These are phyloP conservation scores for Lucinisca nassula DNA, from an alignment of 2,888 invertebrate species.

Conservation along the genomic window DNA sequence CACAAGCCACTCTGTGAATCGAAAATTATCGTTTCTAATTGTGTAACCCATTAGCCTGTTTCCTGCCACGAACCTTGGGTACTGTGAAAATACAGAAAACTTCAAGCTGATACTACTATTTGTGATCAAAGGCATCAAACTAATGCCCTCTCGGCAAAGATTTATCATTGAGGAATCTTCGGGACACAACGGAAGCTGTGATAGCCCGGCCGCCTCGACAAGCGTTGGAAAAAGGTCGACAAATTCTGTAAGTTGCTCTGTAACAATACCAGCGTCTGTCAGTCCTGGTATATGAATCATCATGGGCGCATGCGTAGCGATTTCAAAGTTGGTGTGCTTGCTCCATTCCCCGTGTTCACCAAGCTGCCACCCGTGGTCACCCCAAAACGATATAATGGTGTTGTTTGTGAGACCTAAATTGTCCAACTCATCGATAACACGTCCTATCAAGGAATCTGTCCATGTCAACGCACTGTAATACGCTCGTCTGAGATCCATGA, in stretches of 20 bases:
- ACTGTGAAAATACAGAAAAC: conserved; percentile 69
- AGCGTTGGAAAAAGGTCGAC: conserved; percentile 80
- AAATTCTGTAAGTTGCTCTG: conserved; percentile 73
- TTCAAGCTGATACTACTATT: conserved; percentile 50
- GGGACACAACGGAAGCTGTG: conserved; percentile 64
- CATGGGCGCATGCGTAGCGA: conserved; percentile 79
- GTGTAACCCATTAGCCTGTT: conserved; percentile 75
- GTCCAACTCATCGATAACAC: conserved; percentile 64
- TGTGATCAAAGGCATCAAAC: conserved; percentile 71
- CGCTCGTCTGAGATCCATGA: conserved; percentile 65
- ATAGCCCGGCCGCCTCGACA: conserved; percentile 76
- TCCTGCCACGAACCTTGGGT: conserved; percentile 56
- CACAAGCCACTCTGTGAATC: conserved; percentile 68
- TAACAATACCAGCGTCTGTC: conserved; percentile 70
- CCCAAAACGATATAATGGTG: conserved; percentile 75
- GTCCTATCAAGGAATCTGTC: conserved; percentile 69
- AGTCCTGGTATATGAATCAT: conserved; percentile 79
- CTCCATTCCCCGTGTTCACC: conserved; percentile 81
- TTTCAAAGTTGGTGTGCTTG: conserved; percentile 80
- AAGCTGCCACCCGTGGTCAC: conserved; percentile 80
- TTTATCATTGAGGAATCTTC: conserved; percentile 56
- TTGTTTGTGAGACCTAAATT: conserved; percentile 64
- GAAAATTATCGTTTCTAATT: conserved; percentile 68
- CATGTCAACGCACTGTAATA: conserved; percentile 75
- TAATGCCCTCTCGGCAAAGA: conserved; percentile 75